These are phyloP conservation scores for Ylistrum balloti DNA, from an alignment of 1,140 invertebrate species.

Conservation along the genomic window DNA sequence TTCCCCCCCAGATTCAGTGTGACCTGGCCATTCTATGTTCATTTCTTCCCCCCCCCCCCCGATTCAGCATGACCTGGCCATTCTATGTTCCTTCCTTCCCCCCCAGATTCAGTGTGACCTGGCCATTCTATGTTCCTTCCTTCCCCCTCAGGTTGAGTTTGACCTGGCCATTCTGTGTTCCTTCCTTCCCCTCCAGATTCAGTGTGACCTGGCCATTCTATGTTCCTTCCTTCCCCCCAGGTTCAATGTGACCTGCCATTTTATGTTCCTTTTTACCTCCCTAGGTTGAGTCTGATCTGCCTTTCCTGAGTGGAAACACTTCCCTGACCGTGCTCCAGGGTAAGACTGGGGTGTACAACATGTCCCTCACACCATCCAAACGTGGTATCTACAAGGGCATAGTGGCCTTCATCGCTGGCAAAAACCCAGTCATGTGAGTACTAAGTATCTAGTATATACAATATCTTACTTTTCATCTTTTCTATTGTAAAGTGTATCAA, in stretches of 20 bases:
- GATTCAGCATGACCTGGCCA: no score
- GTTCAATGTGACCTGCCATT: no score
- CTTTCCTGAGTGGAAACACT: constrained; percentile 76
- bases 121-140: constrained; percentile 61
- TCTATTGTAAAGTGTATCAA: no score
- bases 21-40: constrained; percentile 74
- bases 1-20: constrained; percentile 76
- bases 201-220: constrained; percentile 77
- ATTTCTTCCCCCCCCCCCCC: no score
- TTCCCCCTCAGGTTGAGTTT: no score
- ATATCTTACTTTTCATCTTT: no score
- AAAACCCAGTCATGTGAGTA: constrained; percentile 78
- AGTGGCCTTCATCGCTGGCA: constrained; percentile 78
- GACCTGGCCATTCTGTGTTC: neutral
- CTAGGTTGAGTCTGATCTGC: constrained; percentile 80
- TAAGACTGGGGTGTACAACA: constrained; percentile 75
- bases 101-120: constrained; percentile 80
- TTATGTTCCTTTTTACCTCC: constrained; percentile 37
- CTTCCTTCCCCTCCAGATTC: constrained; percentile 71
- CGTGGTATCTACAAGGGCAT: constrained; percentile 80
- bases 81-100: neutral
- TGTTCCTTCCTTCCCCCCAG: no score
- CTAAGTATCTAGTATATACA: no score
- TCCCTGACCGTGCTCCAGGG: constrained; percentile 77
- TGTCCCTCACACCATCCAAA: constrained; percentile 72